These are phyloP conservation scores for Taenioides sp. DNA, from an alignment of 2,797 vertebrate species.

Conservation along the genomic window DNA sequence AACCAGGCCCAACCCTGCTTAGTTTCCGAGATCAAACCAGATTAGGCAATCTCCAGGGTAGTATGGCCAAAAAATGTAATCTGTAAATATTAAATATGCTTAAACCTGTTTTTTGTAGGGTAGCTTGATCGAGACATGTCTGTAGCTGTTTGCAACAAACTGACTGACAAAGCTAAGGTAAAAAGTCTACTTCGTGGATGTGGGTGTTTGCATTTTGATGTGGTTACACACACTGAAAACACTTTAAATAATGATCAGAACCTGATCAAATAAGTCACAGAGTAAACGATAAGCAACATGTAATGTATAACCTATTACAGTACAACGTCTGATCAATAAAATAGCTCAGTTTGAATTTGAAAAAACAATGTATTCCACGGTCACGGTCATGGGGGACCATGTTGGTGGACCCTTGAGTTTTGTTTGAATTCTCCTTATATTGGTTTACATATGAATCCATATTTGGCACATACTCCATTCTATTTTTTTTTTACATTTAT, in stretches of 20 bases:
- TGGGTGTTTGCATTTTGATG: too few relatives aligned
- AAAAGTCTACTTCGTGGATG: too few relatives aligned
- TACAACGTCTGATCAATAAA: background rate
- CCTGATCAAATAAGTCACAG: background rate
- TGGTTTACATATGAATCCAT: background rate
- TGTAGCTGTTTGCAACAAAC: too few relatives aligned
- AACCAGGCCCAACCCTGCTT: too few relatives aligned
- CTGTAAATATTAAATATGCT: too few relatives aligned
- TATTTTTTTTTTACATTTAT: background rate
- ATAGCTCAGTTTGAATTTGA: background rate
- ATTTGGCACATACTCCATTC: background rate
- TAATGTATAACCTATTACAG: background rate
- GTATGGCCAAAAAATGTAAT: too few relatives aligned
- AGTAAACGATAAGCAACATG: background rate
- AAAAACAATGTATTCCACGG: background rate
- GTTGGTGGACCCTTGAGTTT: background rate
- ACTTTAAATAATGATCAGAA: background rate
- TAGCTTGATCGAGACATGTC: too few relatives aligned
- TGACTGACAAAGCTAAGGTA: too few relatives aligned
- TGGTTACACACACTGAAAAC: too few relatives aligned
- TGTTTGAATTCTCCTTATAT: background rate
- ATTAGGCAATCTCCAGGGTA: too few relatives aligned
- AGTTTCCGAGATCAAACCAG: too few relatives aligned
- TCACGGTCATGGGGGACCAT: background rate
- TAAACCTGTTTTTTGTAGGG: too few relatives aligned